These are phyloP conservation scores for Chaunax sp. DNA, from an alignment of 2,797 vertebrate genomes.

Conservation along the genomic window DNA sequence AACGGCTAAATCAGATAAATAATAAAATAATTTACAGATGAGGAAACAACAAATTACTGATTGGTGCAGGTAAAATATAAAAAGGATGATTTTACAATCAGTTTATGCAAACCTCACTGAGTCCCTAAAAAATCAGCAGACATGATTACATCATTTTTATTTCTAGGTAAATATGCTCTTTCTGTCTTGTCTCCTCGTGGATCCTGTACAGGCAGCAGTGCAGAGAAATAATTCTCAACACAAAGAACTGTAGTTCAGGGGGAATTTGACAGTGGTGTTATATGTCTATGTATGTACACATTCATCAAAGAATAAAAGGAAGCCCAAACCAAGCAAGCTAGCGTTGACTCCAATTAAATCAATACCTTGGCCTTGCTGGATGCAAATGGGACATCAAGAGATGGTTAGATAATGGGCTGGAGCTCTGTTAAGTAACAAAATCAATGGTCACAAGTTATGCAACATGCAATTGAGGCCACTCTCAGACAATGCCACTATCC, in stretches of 20 bases:
- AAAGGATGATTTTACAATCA: background rate
- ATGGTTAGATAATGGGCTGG: conserved; percentile 58
- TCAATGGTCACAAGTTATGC: conserved; percentile 69
- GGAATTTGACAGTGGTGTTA: background rate
- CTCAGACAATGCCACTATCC: conserved; percentile 42
- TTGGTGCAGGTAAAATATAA: background rate
- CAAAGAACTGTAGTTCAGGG: background rate
- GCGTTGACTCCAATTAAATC: conserved; percentile 38
- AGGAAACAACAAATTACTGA: background rate
- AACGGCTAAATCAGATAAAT: background rate
- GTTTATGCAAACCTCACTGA: background rate
- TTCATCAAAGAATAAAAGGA: conserved; percentile 3
- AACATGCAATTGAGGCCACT: conserved; percentile 60
- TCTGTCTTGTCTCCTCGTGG: background rate
- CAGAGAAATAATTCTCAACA: background rate
- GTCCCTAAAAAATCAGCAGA: background rate
- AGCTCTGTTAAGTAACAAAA: conserved; percentile 70
- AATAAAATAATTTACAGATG: too few relatives aligned
- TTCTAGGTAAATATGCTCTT: background rate
- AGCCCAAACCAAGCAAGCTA: conserved; percentile 8
- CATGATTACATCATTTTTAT: background rate
- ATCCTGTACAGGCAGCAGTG: background rate
- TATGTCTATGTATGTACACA: background rate
- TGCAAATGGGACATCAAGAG: conserved; percentile 45
- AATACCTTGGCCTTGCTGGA: conserved; percentile 44